Evolutionary conservation across 2,797 vertebrate species (phyloP).

Genomic region (Muraenolepis orangiensis): DNA sequence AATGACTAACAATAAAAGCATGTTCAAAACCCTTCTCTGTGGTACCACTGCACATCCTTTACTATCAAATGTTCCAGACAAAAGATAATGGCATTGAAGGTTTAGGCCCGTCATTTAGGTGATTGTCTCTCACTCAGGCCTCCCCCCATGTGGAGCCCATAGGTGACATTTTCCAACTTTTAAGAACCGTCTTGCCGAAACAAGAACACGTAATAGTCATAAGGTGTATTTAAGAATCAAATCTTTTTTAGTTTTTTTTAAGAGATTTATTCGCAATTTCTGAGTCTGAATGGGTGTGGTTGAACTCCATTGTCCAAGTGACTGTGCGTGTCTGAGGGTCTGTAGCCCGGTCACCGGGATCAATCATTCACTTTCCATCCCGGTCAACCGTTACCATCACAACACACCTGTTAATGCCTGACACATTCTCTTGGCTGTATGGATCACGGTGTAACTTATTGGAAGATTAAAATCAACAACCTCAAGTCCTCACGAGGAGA

Average conservation of each 20-base stretch:
- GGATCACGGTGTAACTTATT: too few relatives aligned
- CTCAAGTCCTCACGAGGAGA: too few relatives aligned
- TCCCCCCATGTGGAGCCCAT: background rate
- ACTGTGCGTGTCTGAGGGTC: background rate
- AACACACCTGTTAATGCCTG: too few relatives aligned
- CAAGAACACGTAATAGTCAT: background rate
- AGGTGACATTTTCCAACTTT: background rate
- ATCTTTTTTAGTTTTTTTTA: too few relatives aligned
- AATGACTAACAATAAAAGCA: background rate
- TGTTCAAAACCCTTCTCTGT: background rate
- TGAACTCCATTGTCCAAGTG: background rate
- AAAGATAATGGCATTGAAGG: background rate
- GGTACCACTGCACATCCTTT: background rate
- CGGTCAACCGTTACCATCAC: too few relatives aligned
- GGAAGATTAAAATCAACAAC: too few relatives aligned
- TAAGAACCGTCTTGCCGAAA: background rate
- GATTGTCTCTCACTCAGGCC: too few relatives aligned
- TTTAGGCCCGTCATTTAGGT: too few relatives aligned
- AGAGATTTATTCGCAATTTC: too few relatives aligned
- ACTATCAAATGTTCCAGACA: background rate
- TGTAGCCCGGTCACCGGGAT: background rate
- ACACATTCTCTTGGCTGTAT: too few relatives aligned
- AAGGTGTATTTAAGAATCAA: background rate
- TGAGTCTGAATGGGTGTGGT: background rate
- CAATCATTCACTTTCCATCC: background rate